Conservation (phyloP, 2,797 vertebrate genomes). For the Telmatherina bonti region DNA sequence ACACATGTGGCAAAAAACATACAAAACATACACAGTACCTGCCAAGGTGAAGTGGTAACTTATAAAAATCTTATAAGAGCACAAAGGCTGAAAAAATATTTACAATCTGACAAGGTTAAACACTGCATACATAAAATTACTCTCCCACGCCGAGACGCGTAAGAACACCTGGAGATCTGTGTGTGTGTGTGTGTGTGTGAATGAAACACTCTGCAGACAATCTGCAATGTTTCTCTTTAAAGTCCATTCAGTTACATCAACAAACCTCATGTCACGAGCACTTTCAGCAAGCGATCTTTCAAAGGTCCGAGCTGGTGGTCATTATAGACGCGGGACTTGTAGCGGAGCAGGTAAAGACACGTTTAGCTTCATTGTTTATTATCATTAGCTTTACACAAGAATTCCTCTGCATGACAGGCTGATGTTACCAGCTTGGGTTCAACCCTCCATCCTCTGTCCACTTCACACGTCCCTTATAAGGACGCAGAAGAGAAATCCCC, state of each 20-base stretch:
- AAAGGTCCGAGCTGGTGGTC: conserved; percentile 25
- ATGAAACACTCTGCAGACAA: conserved; percentile 22
- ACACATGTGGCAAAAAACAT: conserved; percentile 64
- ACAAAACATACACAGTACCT: conserved; percentile 67
- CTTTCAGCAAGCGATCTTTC: conserved; percentile 28
- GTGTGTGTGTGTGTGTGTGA: conserved; percentile 17
- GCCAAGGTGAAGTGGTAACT: conserved; percentile 65
- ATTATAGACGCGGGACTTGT: conserved; percentile 27
- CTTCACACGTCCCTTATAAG: conserved; percentile 50
- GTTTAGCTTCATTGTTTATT: conserved; percentile 44
- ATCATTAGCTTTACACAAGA: conserved; percentile 27
- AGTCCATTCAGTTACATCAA: conserved; percentile 57
- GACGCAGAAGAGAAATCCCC: conserved; percentile 31
- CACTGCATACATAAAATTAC: conserved; percentile 47
- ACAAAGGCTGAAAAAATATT: conserved; percentile 62
- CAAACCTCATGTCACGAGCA: conserved; percentile 37
- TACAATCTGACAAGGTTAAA: conserved; percentile 67
- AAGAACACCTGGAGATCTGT: not conserved
- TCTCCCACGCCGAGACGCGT: conserved; percentile 35
- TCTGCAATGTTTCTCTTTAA: conserved; percentile 40
- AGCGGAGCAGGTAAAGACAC: conserved; percentile 6
- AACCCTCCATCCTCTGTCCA: conserved; percentile 37
- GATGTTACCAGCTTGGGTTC: conserved; percentile 42
- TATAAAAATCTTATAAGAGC: conserved; percentile 52
- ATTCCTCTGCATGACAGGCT: conserved; percentile 34